Evolutionary conservation across 2,113 vertebrate genomes (phyloP), one percentile per base, ranked within the genome.

Genomic region (Tychaedon coryphoeus): DNA sequence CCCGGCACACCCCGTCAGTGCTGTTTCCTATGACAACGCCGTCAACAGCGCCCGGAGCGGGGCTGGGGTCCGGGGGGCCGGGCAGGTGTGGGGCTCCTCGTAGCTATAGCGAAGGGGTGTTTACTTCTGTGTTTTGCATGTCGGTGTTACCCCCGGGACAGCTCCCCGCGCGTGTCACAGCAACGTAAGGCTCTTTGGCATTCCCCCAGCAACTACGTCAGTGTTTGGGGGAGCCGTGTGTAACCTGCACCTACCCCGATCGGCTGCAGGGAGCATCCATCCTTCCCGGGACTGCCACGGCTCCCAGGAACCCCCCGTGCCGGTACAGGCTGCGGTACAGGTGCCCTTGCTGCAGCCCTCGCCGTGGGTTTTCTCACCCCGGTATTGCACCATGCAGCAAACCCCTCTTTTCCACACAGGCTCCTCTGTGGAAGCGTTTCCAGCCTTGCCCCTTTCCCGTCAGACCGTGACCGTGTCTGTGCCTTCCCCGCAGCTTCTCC

Each of bases 61-160:
- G 65, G 8, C 3, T 33, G 23, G 48, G 84, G 58, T 33, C 66
- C 24, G 53, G 34, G 33, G 34, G 22, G 11, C 20, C 34, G 14
- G 40, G 50, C 93, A 94, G 92, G 93, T 92, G 95, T 2, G 16
- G 79, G 60, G 60, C 33, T 90, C 19, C 60, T 64, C 1, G 89
- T 94, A 95, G 83, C 95, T 74, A 93, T 91, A 89, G 96, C 67
- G 81, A 95, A 94, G 51, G 36, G 66, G 10, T 95, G 88, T 95
- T 97, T 94, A 92, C 38, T 64, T 65, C 51, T 56, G 42, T 96
- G 91, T 95, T 97, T 93, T 77, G 51, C 7, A 2, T 3, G 26
- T 22, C 17, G 19, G 78, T 10, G 45, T 12, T n/a, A 57, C 74
- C 74, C 70, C 23, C 1, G 66, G 81, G 92, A 88, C 31, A 18